phyloP scores from a whole-genome alignment of 2,113 vertebrate genomes.

The Chrysochloris asiatica region DNA sequence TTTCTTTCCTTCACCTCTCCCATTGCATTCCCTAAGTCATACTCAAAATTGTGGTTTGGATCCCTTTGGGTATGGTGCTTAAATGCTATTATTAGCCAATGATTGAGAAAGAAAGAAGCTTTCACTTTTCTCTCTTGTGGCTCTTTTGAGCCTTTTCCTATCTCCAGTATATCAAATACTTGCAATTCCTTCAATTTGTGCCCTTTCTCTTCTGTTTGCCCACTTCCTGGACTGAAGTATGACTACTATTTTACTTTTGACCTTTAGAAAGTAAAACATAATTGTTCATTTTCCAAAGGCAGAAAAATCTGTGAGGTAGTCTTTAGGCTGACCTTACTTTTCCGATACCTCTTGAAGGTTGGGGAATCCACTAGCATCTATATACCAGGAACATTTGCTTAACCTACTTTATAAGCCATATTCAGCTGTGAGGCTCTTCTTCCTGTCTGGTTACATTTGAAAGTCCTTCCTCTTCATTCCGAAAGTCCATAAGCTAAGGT shows the following conservation, averaged over 20 bases:
- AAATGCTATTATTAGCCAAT: neutral
- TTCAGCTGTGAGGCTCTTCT: neutral
- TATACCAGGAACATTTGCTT: neutral
- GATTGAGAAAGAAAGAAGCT: conserved; percentile 17
- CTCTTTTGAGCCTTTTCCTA: neutral
- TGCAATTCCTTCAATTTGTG: neutral
- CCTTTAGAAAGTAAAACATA: neutral
- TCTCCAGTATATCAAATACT: neutral
- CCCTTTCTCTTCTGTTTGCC: neutral
- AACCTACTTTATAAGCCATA: neutral
- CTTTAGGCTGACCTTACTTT: conserved; percentile 10
- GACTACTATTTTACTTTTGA: conserved; percentile 11
- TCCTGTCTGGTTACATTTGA: neutral
- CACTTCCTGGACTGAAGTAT: neutral
- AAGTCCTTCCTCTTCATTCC: neutral
- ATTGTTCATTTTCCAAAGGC: conserved; percentile 2
- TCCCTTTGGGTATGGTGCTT: neutral
- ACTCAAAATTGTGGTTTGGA: no score
- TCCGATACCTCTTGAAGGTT: neutral
- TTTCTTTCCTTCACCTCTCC: neutral
- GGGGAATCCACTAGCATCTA: neutral
- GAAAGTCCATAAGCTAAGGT: neutral
- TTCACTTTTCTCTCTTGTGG: neutral
- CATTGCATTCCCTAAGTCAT: no score
- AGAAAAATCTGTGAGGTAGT: neutral